A percentile compares a stretch with the other conserved stretches of the same genome.
Conservation (phyloP, 2,888 invertebrate species). For the Drosophila macrospina region DNA sequence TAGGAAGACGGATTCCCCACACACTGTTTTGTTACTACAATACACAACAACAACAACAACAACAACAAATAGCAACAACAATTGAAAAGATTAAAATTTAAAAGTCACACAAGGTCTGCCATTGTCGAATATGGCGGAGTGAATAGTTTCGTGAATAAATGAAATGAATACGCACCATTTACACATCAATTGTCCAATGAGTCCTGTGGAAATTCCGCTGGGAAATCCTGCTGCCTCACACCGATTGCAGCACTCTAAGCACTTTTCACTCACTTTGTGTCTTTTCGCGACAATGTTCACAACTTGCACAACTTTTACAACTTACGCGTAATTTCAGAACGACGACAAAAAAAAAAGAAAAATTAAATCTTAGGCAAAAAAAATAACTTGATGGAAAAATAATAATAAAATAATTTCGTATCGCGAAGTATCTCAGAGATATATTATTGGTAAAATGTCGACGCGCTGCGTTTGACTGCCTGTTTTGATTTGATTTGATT, state of each 20-base stretch:
- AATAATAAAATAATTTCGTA: not conserved
- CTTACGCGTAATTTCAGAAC: conserved; percentile 1
- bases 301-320: conserved; percentile 1
- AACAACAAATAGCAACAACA: not conserved
- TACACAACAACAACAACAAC: not conserved
- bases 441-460: conserved; percentile 53
- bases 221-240: conserved; percentile 33
- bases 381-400: conserved; percentile 12
- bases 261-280: conserved; percentile 6
- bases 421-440: conserved; percentile 24
- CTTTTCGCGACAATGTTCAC: not conserved
- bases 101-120: not conserved
- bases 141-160: conserved; percentile 13
- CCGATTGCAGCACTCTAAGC: not conserved
- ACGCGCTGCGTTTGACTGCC: conserved; percentile 74
- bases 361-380: not conserved
- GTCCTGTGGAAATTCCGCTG: conserved; percentile 45
- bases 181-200: conserved; percentile 61
- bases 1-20: not conserved
- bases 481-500: conserved; percentile 75
- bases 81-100: not conserved
- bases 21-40: not conserved
- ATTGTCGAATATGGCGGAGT: not conserved
- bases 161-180: conserved; percentile 66
- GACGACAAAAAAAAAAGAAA: not conserved